phyloP scores from a whole-genome alignment of 2,797 vertebrate species.

The Okamejei kenojei region DNA sequence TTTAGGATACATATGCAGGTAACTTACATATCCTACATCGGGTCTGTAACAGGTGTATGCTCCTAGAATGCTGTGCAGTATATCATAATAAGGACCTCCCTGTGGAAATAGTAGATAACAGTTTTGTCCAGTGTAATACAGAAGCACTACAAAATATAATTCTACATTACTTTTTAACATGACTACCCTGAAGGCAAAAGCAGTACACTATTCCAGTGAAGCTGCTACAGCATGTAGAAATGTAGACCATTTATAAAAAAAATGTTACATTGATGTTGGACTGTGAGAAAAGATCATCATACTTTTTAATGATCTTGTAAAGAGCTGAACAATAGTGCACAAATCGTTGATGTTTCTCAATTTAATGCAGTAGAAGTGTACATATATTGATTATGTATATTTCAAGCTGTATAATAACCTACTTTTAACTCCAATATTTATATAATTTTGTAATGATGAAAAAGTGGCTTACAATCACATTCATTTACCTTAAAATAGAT shows the following conservation, averaged over 20 bases:
- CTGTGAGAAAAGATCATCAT: too few relatives aligned
- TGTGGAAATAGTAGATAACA: constrained; percentile 45
- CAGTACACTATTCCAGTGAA: not conserved
- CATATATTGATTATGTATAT: not conserved
- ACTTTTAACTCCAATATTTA: not conserved
- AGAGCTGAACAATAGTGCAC: not conserved
- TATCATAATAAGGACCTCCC: constrained; percentile 92
- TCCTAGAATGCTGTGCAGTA: constrained; percentile 89
- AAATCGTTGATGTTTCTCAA: not conserved
- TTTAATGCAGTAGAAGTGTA: not conserved
- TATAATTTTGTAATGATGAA: not conserved
- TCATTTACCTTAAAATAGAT: not conserved
- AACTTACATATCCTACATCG: constrained; percentile 92
- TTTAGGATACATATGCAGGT: not conserved
- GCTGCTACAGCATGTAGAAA: not conserved
- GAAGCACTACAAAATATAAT: not conserved
- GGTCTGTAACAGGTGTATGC: constrained; percentile 95
- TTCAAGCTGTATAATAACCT: not conserved
- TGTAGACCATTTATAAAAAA: too few relatives aligned
- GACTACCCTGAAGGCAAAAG: not conserved
- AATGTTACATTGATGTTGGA: too few relatives aligned
- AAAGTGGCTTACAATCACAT: not conserved
- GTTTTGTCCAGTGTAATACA: not conserved
- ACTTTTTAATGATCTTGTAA: not conserved
- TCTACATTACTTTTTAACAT: not conserved